Evolutionary conservation across 2,113 vertebrate genomes (phyloP).

Genomic region (Bostrychus sinensis): DNA sequence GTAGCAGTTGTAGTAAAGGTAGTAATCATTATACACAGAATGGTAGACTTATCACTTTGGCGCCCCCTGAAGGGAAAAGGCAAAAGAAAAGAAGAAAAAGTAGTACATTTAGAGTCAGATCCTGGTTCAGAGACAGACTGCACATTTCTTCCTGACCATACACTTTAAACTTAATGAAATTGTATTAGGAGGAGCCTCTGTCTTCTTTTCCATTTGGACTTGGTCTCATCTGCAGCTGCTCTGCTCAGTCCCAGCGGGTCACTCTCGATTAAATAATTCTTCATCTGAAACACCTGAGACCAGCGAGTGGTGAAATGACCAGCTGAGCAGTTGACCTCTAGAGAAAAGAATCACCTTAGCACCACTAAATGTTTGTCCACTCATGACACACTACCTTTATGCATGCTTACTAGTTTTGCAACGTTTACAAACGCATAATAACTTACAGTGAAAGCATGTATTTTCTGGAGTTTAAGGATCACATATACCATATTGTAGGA

Average conservation of each 20-base stretch:
- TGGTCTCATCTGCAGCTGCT: conserved; percentile 2
- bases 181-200: background rate
- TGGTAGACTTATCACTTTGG: too few species aligned
- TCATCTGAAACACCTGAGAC: background rate
- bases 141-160: background rate
- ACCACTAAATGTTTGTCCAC: too few species aligned
- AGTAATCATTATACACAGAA: too few species aligned
- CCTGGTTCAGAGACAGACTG: too few species aligned
- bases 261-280: background rate
- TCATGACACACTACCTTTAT: too few species aligned
- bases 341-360: background rate
- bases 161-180: background rate
- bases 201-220: background rate
- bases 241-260: background rate
- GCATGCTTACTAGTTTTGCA: too few species aligned
- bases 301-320: background rate
- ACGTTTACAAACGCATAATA: too few species aligned
- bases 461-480: too few species aligned
- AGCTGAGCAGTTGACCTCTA: background rate
- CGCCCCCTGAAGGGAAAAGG: too few species aligned
- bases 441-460: too few species aligned
- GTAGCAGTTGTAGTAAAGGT: too few species aligned
- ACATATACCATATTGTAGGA: too few species aligned
- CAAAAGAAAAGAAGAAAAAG: background rate
- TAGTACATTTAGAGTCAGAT: background rate